Percentiles rank a stretch among this genome's conserved stretches.
phyloP scores from a whole-genome alignment of 2,113 vertebrate species.

The Scalopus aquaticus region DNA sequence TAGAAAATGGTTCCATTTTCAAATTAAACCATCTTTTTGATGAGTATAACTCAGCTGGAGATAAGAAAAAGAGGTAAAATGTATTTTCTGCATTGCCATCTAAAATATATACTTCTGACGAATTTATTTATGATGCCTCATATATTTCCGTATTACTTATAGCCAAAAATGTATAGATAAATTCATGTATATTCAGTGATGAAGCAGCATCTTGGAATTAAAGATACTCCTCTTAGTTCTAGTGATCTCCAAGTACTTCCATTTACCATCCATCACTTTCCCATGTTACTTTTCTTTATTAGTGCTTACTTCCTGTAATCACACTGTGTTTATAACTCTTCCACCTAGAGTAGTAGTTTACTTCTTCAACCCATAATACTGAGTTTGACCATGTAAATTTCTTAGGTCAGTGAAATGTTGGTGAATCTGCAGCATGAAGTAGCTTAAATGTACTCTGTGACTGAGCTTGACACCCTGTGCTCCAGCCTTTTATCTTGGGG shows the following conservation, averaged over 20 bases:
- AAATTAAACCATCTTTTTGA: conserved; percentile 25
- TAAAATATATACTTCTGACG: not conserved
- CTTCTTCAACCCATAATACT: not conserved
- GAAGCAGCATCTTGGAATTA: not conserved
- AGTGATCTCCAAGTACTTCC: not conserved
- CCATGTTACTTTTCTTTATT: not conserved
- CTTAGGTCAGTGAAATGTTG: not conserved
- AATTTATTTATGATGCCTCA: not conserved
- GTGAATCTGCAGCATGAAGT: not conserved
- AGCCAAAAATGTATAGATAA: not conserved
- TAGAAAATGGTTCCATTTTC: not conserved
- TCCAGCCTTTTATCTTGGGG: not conserved
- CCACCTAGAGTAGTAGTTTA: not conserved
- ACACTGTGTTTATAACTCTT: not conserved
- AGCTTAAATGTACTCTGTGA: not conserved
- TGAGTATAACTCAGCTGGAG: not conserved
- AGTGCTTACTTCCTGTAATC: not conserved
- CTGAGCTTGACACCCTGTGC: not conserved
- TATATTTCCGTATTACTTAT: conserved; percentile 11
- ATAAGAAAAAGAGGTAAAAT: not conserved
- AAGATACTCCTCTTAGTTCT: not conserved
- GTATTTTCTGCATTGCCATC: not conserved
- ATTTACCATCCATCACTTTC: not conserved
- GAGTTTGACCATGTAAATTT: not conserved
- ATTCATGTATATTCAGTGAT: conserved; percentile 9